Conservation (phyloP, 1,140 invertebrate species). For the Trachymyrmex cornetzi region DNA sequence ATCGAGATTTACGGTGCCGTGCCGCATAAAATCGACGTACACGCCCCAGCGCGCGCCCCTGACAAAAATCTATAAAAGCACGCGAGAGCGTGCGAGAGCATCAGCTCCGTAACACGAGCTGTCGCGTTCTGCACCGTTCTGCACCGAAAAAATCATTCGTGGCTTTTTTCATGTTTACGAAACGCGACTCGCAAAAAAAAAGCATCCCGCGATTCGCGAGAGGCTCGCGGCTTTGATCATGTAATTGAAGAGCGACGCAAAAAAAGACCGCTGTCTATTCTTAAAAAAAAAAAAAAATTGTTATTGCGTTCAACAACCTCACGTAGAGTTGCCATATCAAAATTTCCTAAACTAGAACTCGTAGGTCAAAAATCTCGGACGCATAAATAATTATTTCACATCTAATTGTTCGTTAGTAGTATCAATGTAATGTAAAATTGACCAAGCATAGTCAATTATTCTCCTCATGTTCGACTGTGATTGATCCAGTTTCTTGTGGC, state of each 20-base stretch:
- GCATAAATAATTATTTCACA: no score
- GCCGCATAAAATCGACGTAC: slow-evolving; percentile 56
- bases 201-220: not conserved
- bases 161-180: slow-evolving; percentile 35
- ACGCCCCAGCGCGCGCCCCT: slow-evolving; percentile 10
- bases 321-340: not conserved
- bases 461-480: no score
- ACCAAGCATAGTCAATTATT: no score
- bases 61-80: slow-evolving; percentile 56
- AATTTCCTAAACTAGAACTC: no score
- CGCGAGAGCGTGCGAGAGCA: not conserved
- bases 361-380: no score
- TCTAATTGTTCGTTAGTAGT: no score
- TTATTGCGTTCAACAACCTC: not conserved
- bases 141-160: slow-evolving; percentile 45
- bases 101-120: slow-evolving; percentile 20
- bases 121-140: not conserved
- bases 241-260: slow-evolving; percentile 21
- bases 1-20: slow-evolving; percentile 58
- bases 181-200: slow-evolving; percentile 7
- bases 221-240: not conserved
- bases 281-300: not conserved
- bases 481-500: no score
- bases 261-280: not conserved
- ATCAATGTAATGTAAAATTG: no score